Base-by-base conservation (phyloP, 2,113 vertebrate species). In the Epinephelus lanceolatus region DNA sequence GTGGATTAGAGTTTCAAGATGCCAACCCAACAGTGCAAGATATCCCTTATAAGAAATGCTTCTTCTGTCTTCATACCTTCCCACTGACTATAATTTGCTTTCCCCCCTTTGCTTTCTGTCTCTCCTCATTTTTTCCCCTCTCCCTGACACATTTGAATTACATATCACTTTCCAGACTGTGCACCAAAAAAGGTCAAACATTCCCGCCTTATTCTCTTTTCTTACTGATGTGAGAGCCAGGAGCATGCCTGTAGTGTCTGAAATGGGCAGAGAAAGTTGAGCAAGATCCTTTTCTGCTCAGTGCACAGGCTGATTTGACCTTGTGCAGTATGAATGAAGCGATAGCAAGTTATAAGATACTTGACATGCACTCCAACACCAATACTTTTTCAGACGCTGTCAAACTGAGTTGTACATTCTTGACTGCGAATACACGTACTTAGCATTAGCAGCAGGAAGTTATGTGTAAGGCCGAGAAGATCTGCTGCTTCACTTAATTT, bases 101-200 rank as follows among this genome's bases (percentile, higher is more conserved):
- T 69, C 60, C 80, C 40, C 27, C 59, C 60, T 62, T 89, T 73
- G 85, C 78, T 75, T 86, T 80, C 65, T 11, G 2, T 51, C 66
- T 49, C 78, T 42, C 62, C 47, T 67, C 67, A 47, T 74, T 78
- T 79, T 70, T 83, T 66, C 17, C 19, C 23, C 55, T 71, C 80
- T 84, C 73, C 78, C 83, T 89, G 87, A 84, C 92, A 89, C 88
- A 88, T 87, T 86, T 89, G 80, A 94, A 91, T 94, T 87, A 89
- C 87, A 93, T 84, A 90, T 94, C 93, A 90, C 89, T 92, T 95
- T 94, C 83, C 89, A 86, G 89, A 89, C 89, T 74, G 71, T 89
- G 76, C 83, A 68, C 84, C 19, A 81, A 83, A 88, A 95, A 95
- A 95, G 94, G 95, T 96, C 95, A 95, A 89, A 91, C 86, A 85